Base-by-base conservation (phyloP, 2,888 invertebrate genomes). In the Agonopterix subpropinquella region DNA sequence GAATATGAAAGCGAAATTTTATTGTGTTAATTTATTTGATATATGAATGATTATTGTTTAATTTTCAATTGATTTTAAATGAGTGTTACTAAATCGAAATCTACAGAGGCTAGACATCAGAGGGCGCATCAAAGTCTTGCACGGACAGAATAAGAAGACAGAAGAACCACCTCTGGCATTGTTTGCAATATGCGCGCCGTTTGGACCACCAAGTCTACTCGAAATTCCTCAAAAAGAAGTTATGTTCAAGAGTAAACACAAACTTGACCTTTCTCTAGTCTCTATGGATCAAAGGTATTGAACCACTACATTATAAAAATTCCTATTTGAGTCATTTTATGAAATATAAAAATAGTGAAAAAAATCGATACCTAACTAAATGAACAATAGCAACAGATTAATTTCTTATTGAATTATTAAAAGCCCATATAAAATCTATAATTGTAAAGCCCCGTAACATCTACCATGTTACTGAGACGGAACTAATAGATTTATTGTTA, bases 221-320 rank as follows among this genome's bases (percentile, higher is more conserved):
- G 99, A 99, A 82, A 96, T 98, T 59, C 98, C 98, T 4, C 97
- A 98, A 74, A 98, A 99, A 78, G 99, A 99, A 87, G 96, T 98
- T 65, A 98, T 99, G 95, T 98, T 99, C 90, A 99, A 99, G 87
- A 98, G 98, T 79, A 99, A 99, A 89, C 99, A 99, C 90, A 98
- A 98, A 78, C 91, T 99, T 67, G 99, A 99, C 85, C 92, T 99
- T 51, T 94, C 96, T 54, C 92, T 98, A 58, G 96, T 98, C 62
- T 98, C 98, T 43, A 98, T 99, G 97, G 99, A 99, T 89, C 97
- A 96, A 89, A 92, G 96, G 94, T 95, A 71, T 73, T 67, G 58
- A 45, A 41, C 9, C 15, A 28, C 28, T 28, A 28, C 28, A 28
- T 28, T 5, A 28, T 4, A 18, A 18, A 18, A 18, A n/a, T 18